phyloP scores from a whole-genome alignment of 2,797 vertebrate species.

The Hafferia zeledoni region DNA sequence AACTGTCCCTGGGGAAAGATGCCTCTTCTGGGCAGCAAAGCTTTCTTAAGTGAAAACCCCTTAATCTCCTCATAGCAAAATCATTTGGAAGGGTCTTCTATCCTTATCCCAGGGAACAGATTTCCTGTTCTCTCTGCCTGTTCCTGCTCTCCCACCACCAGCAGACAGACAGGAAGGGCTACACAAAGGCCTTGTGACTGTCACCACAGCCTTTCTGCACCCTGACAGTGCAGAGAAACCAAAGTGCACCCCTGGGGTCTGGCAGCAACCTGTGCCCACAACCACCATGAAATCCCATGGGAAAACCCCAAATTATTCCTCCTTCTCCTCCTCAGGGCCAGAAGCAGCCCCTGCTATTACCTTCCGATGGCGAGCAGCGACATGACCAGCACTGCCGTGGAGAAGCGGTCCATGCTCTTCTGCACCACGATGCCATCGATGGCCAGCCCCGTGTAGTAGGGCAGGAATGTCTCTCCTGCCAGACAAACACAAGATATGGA shows the following conservation, averaged over 20 bases:
- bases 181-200: fast-evolving
- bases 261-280: neutral
- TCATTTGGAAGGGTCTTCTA: neutral
- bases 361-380: conserved; percentile 84
- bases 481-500: neutral
- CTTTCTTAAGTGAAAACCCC: neutral
- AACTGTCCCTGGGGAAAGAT: neutral
- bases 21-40: neutral
- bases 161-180: fast-evolving
- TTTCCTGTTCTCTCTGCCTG: neutral
- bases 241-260: neutral
- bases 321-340: neutral
- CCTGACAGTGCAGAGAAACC: fast-evolving
- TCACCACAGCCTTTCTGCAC: neutral
- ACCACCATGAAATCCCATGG: fast-evolving
- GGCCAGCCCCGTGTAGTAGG: conserved; percentile 89
- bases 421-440: conserved; percentile 91
- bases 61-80: neutral
- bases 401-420: conserved; percentile 90
- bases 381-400: conserved; percentile 80
- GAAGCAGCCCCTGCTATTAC: conserved; percentile 67
- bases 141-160: neutral
- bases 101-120: fast-evolving
- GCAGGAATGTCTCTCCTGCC: conserved; percentile 91
- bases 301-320: neutral